phyloP scores from a whole-genome alignment of 1,140 invertebrate genomes.

The Dermatophagoides farinae region DNA sequence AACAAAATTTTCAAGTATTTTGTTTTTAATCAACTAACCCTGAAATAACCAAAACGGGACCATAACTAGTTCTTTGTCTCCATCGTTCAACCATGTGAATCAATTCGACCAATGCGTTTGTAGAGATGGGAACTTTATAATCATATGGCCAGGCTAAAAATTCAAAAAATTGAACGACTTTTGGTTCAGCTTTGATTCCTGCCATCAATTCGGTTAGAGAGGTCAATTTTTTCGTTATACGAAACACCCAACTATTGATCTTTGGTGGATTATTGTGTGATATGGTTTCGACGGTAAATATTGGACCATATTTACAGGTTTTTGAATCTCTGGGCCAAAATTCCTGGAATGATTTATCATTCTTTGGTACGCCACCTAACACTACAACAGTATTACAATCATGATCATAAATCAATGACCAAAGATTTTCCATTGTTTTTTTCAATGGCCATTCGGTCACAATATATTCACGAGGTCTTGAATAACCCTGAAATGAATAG shows the following conservation, averaged over 20 bases:
- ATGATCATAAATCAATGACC: constrained; percentile 92
- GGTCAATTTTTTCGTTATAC: constrained; percentile 88
- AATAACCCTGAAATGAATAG: constrained; percentile 55
- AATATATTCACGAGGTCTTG: constrained; percentile 81
- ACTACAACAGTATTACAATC: constrained; percentile 88
- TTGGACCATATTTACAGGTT: constrained; percentile 64
- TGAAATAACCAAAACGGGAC: constrained; percentile 83
- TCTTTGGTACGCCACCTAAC: constrained; percentile 50
- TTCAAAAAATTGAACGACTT: constrained; percentile 79
- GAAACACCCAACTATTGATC: constrained; percentile 87
- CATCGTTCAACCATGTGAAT: constrained; percentile 98
- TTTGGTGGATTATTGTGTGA: constrained; percentile 82
- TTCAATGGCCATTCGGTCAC: constrained; percentile 91
- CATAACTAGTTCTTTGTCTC: constrained; percentile 78
- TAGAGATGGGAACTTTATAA: constrained; percentile 80
- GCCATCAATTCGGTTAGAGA: constrained; percentile 83
- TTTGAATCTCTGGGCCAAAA: constrained; percentile 75
- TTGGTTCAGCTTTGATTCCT: constrained; percentile 73
- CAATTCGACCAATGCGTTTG: constrained; percentile 83
- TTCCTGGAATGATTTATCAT: constrained; percentile 47
- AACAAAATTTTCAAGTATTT: no score
- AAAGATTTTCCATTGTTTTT: constrained; percentile 77
- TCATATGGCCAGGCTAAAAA: constrained; percentile 88
- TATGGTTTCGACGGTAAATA: constrained; percentile 80
- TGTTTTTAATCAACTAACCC: constrained; percentile 15